Base-by-base conservation (phyloP, 2,888 invertebrate species). In the Griposia aprilina region DNA sequence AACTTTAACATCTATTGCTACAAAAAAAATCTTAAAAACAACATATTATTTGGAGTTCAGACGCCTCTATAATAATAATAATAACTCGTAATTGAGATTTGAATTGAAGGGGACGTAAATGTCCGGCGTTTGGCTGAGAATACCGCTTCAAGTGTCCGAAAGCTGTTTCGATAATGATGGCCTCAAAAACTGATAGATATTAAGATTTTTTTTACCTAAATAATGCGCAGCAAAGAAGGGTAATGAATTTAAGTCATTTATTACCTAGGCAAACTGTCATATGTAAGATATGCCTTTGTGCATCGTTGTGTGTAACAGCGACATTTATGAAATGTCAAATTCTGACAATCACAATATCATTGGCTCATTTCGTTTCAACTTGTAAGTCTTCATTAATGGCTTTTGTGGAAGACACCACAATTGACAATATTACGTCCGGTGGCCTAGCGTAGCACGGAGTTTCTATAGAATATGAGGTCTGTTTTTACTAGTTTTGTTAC, bases 21-120 rank as follows among this genome's bases (percentile, higher is more conserved):
- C 41, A 83, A 85, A 83, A 85, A 83, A 59, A 65, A 69, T 68
- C 57, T 66, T 20, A 45, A 76, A 80, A 82, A 66, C 52, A 55
- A 72, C 11, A 68, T 30, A 70, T 36, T 57, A 68, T 70, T 69
- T 41, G 26, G 13, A 72, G 62, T 63, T 74, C 45, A 48, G 62
- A 80, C 62, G 48, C 48, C 45, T 59, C 41, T 65, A 62, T 60
- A 52, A 52, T 30, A 65, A 72, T 30, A 65, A 72, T 4, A 48
- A 63, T 36, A 60, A 73, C 20, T 73, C n/a, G 3, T 67, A 84
- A 84, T 86, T 84, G 86, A 86, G 83, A 84, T 86, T 74, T 62
- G 77, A 82, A 82, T 83, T 71, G 72, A 72, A 76, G 2, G 69
- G 15, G 76, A 81, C 60, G 7, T 59, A 15, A 2, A 55, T 15